Evolutionary conservation across 2,797 vertebrate genomes (phyloP), one percentile per base, ranked within the genome.

Genomic region (Chelon auratus): DNA sequence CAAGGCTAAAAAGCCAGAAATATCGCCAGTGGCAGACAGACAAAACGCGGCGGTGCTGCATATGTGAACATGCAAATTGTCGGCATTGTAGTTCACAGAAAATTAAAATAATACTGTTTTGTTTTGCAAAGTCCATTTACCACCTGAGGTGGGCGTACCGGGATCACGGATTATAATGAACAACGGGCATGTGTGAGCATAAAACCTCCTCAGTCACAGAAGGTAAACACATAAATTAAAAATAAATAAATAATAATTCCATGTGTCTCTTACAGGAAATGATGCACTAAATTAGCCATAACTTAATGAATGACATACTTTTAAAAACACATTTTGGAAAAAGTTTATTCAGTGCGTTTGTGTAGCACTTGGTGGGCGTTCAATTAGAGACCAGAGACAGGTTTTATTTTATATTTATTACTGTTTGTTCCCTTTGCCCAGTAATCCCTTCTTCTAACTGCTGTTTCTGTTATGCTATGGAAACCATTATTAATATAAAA

Each of bases 81-180:
- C 62, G 62, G 39, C 26, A 61, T 36, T 15, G 18, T 14, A 13
- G 52, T 79, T 54, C 53, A 24, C 18, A 59, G 0, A 9, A 17
- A 62, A 70, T 68, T 12, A 73, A 69, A 79, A 68, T 37, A 51
- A 55, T 13, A n/a, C 45, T 51, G 48, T 62, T 80, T 84, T 83
- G 71, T 42, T 82, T 80, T 86, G 76, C 80, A 84, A 84, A 87
- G 77, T 58, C 0, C 0, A 72, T 73, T 59, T 5, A 57, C 45
- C 47, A 65, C 47, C 52, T 24, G 15, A 57, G 30, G 53, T 20
- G 7, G 26, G 37, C 26, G 8, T 50, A 48, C 10, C 10, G 20
- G n/a, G 42, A 20, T 18, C 24, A 26, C 2, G 24, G 24, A 22
- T 22, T 22, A 22, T 15, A 45, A 30, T 30, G 30, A 30, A 30